Base-by-base conservation (phyloP, 2,888 invertebrate genomes). In the Sepioteuthis lessoniana region DNA sequence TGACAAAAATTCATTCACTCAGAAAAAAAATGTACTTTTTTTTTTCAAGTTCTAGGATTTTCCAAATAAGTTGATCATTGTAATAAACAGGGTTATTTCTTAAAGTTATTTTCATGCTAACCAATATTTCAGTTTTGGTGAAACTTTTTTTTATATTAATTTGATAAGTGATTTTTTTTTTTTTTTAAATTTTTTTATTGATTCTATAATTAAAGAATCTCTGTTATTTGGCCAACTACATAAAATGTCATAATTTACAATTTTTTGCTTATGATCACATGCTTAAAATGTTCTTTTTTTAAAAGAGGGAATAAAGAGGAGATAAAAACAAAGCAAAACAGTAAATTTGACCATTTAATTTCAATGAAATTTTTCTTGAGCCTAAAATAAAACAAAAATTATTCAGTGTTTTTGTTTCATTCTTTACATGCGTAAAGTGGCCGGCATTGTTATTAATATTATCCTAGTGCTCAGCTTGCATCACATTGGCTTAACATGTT, bases 371-470 rank as follows among this genome's bases (percentile, higher is more conserved):
- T 76, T n/a, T 76, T n/a, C 76, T 76, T 76, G 76, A 76, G 31
- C 76, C 10, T 76, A 76, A 76, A 76, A 76, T 76, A 35, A 16
- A 7, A 31, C 10, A 8, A n/a, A 76, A 76, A n/a, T 3, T 13
- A n/a, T 35, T 35, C 35, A 35, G n/a, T 76, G n/a, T 76, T 16
- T 76, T n/a, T n/a, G 76, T 35, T 76, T n/a, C 76, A 76, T n/a
- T 76, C 76, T 76, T 76, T 76, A 35, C 76, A 76, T 76, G 76
- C n/a, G n/a, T 76, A 76, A 76, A 76, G n/a, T 76, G 76, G 76
- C 76, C n/a, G 16, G 35, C 76, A 76, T 76, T 76, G n/a, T 76
- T n/a, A n/a, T n/a, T 76, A 35, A 76, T 76, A 76, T 76, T 76
- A 76, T 76, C 76, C 76, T 16, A 76, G n/a, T n/a, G 76, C 76